Base-by-base conservation (phyloP, 2,113 vertebrate species). In the Bos javanicus region DNA sequence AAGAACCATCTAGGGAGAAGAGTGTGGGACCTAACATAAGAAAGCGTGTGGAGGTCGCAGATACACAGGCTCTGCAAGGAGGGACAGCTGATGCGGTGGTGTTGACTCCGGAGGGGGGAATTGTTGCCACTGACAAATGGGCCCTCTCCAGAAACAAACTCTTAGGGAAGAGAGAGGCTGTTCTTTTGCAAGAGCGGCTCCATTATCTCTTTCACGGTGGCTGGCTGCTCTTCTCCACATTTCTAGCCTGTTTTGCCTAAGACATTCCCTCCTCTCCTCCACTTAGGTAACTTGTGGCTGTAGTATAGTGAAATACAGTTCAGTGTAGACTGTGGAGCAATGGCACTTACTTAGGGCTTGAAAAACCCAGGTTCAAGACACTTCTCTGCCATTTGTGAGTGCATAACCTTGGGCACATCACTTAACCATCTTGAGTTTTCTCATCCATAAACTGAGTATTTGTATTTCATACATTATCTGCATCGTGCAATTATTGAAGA, bases 381-480 rank as follows among this genome's bases (percentile, higher is more conserved):
- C 52, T 90, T 84, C 94, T 81, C 56, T 94, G 57, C n/a, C 78
- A 81, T 92, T 85, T 80, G 28, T 90, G 81, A 92, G 59, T 16
- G 19, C 1, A 12, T 95, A 87, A 78, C 36, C 56, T 56, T 94
- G 56, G 59, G 30, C 14, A 17, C 4, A 7, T 56, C 43, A 80
- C 71, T 96, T 96, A 82, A 78, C 76, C 52, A 80, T 21, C 57
- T 46, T 81, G 54, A 59, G 19, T 87, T 97, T 97, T 76, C 52
- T 94, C 36, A 76, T 96, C 88, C 50, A 59, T 84, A 91, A 91
- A 74, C n/a, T 62, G 90, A 95, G 50, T 91, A 90, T 95, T 97
- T 88, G 54, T 87, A 46, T 74, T 71, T 95, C 1, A 5, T 83
- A 10, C 43, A 48, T 85, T 96, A 80, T 62, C 56, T 94, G 11